These are phyloP conservation scores for Rousettus madagascariensis DNA, from an alignment of 2,797 vertebrate species.

Conservation along the genomic window DNA sequence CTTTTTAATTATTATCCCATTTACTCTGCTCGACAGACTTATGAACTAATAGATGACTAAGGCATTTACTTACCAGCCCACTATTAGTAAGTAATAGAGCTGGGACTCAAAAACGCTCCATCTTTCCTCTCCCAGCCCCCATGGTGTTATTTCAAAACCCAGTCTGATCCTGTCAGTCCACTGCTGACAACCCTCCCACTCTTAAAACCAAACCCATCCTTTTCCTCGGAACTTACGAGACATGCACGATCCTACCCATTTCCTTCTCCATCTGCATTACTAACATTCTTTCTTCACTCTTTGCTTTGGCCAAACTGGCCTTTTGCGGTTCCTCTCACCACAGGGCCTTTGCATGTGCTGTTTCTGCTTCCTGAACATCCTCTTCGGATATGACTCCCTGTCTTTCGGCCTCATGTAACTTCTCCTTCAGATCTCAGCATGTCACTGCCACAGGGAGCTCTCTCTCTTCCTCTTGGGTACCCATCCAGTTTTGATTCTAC, in stretches of 20 bases:
- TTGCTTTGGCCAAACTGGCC: not conserved
- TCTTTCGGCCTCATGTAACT: not conserved
- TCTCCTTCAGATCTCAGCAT: not conserved
- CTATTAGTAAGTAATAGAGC: not conserved
- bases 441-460: not conserved
- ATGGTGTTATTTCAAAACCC: not conserved
- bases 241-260: fast-evolving
- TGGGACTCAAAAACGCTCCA: no score
- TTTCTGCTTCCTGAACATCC: not conserved
- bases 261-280: not conserved
- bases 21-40: not conserved
- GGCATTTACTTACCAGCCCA: not conserved
- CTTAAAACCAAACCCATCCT: not conserved
- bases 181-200: not conserved
- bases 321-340: not conserved
- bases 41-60: not conserved
- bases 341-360: not conserved
- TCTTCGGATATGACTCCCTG: not conserved
- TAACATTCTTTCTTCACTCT: not conserved
- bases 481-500: not conserved
- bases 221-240: not conserved
- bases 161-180: not conserved
- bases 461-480: not conserved
- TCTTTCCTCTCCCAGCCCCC: not conserved
- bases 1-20: not conserved